phyloP scores from a whole-genome alignment of 1,140 invertebrate species.

The Hyles euphorbiae region DNA sequence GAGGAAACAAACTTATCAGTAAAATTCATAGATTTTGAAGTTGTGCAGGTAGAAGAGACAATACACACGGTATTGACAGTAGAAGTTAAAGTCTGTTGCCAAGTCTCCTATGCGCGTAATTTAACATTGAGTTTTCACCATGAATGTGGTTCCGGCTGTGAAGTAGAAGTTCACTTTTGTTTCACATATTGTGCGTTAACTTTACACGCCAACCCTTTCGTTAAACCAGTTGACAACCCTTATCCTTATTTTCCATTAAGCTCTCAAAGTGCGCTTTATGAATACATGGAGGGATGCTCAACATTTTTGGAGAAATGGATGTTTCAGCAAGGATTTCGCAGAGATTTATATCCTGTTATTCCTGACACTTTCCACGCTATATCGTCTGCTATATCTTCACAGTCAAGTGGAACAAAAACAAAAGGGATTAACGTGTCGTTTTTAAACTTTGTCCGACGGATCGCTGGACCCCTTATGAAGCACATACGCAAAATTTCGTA shows the following conservation, averaged over 20 bases:
- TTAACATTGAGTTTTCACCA: constrained; percentile 44
- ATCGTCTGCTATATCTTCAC: constrained; percentile 40
- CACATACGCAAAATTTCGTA: constrained; percentile 53
- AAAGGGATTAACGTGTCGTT: constrained; percentile 63
- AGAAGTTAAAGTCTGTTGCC: constrained; percentile 36
- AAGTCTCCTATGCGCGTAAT: constrained; percentile 30
- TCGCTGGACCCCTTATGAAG: constrained; percentile 59
- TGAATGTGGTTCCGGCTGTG: constrained; percentile 43
- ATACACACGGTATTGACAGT: constrained; percentile 37
- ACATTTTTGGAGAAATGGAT: constrained; percentile 64
- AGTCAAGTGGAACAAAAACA: constrained; percentile 36
- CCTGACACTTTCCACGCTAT: constrained; percentile 61
- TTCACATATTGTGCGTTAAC: constrained; percentile 58
- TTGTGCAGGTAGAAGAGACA: constrained; percentile 17
- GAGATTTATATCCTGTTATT: constrained; percentile 61
- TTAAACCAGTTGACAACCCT: constrained; percentile 40
- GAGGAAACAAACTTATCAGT: constrained; percentile 41
- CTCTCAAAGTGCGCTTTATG: constrained; percentile 35
- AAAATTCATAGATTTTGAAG: constrained; percentile 33
- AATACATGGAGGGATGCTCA: constrained; percentile 48
- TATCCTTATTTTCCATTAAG: constrained; percentile 56
- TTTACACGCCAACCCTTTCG: constrained; percentile 42
- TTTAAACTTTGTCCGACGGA: constrained; percentile 55
- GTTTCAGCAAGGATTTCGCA: constrained; percentile 65
- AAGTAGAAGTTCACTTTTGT: constrained; percentile 57